A percentile compares a stretch with the other conserved stretches of the same genome.
phyloP scores from a whole-genome alignment of 1,140 invertebrate species.

The Gyrodactylus salaris region DNA sequence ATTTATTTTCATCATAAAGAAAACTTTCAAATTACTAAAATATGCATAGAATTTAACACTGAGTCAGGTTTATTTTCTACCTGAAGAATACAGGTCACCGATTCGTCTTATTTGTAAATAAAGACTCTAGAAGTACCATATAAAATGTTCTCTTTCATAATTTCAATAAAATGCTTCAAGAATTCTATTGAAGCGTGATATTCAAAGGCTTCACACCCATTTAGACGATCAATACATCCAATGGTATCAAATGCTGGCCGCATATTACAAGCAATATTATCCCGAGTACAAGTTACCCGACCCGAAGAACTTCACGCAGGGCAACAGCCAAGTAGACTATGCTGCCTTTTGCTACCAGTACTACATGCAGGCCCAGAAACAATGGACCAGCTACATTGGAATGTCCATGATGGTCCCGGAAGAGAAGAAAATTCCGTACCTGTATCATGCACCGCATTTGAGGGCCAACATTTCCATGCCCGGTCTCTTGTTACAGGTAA shows the following conservation, averaged over 20 bases:
- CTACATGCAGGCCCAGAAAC: background rate
- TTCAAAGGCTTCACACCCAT: no score
- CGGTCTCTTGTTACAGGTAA: background rate
- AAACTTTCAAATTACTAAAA: no score
- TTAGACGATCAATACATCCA: background rate
- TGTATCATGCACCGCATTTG: background rate
- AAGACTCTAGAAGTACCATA: background rate
- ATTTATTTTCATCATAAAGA: no score
- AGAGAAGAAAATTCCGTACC: background rate
- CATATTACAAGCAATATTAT: background rate
- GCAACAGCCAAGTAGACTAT: background rate
- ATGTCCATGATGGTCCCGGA: background rate
- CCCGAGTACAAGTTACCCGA: background rate
- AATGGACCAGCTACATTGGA: background rate
- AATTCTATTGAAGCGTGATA: background rate
- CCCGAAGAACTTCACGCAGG: background rate
- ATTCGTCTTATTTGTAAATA: background rate
- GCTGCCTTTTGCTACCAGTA: background rate
- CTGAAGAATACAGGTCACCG: background rate
- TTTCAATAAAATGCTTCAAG: background rate
- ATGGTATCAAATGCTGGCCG: background rate
- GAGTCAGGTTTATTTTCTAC: background rate
- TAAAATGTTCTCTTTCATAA: background rate
- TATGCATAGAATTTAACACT: background rate
- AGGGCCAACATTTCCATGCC: background rate